Conservation (phyloP, 37 sponge, comb jelly and placozoan genomes). For the Ianthella basta region DNA sequence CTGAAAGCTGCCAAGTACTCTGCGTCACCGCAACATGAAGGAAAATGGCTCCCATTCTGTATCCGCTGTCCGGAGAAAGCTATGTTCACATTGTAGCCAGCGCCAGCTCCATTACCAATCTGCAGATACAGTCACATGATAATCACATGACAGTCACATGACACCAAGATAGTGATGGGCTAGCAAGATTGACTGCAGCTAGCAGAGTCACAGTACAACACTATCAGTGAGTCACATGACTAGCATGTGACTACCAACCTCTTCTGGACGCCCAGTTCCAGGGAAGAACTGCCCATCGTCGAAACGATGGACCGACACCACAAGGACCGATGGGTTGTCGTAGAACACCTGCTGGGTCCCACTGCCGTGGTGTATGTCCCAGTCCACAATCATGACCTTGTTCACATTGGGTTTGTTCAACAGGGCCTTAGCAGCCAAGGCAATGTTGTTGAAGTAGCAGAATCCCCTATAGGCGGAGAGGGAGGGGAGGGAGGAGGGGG, state of each 20-base stretch:
- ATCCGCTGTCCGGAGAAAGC: constrained; percentile 78
- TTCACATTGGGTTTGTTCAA: constrained; percentile 50
- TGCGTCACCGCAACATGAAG: constrained; percentile 85
- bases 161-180: not conserved
- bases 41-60: constrained; percentile 42
- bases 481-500: not conserved
- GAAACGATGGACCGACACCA: constrained; percentile 87
- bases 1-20: constrained; percentile 95
- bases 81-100: constrained; percentile 89
- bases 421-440: constrained; percentile 87
- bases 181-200: not conserved
- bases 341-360: constrained; percentile 92
- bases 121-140: constrained; percentile 25
- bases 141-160: constrained; percentile 12
- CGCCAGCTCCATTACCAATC: constrained; percentile 87
- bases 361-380: constrained; percentile 95
- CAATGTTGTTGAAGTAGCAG: constrained; percentile 95
- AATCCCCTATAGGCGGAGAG: constrained; percentile 58
- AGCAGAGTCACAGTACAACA: not conserved
- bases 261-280: constrained; percentile 82
- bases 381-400: constrained; percentile 83
- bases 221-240: not conserved
- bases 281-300: constrained; percentile 95
- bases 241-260: constrained; percentile 34
- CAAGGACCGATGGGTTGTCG: constrained; percentile 78